These are phyloP conservation scores for Tenthredo notha DNA, from an alignment of 2,888 invertebrate genomes.

Conservation along the genomic window DNA sequence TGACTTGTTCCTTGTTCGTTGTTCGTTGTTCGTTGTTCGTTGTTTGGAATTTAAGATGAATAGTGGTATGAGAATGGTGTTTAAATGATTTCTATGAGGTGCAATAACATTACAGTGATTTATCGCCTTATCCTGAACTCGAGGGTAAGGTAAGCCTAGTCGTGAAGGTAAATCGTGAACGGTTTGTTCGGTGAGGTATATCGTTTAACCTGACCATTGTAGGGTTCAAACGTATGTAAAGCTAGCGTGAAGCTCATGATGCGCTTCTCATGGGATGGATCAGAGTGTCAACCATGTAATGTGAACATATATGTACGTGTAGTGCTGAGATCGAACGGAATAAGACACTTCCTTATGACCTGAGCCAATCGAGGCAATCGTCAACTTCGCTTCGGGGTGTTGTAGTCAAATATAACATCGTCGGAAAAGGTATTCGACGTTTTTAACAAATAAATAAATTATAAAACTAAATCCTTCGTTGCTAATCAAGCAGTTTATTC, in stretches of 20 bases:
- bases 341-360: conserved; percentile 35
- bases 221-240: conserved; percentile 73
- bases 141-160: conserved; percentile 24
- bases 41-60: neutral
- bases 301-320: neutral
- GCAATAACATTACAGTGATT: conserved; percentile 73
- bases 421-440: neutral
- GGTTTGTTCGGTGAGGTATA: conserved; percentile 60
- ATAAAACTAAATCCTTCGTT: neutral
- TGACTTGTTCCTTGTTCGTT: neutral
- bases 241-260: conserved; percentile 67
- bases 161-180: neutral
- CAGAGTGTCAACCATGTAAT: conserved; percentile 12
- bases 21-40: neutral
- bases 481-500: neutral
- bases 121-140: conserved; percentile 63
- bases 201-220: conserved; percentile 74
- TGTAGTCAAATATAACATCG: neutral
- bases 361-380: neutral
- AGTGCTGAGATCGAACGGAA: neutral
- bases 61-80: neutral
- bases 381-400: neutral
- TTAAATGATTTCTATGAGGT: conserved; percentile 68
- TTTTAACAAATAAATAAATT: neutral
- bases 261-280: conserved; percentile 24